Conservation (phyloP, 2,888 invertebrate species). For the Tuberolachnus salignus region DNA sequence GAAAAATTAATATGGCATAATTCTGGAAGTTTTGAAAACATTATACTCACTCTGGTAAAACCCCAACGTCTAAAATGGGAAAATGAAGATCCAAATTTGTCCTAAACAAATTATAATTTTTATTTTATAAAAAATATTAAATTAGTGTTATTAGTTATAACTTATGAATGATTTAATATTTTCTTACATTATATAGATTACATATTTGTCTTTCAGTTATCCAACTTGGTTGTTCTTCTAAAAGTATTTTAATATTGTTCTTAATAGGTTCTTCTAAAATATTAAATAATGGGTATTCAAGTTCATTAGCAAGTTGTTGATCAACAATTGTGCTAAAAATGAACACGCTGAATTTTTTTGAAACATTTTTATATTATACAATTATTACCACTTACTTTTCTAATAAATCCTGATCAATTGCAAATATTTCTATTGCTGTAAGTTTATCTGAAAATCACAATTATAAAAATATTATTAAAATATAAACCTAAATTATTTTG, state of each 20-base stretch:
- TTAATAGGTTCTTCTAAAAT: slow-evolving; percentile 42
- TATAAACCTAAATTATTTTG: background rate
- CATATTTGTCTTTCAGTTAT: slow-evolving; percentile 32
- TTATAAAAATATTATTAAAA: background rate
- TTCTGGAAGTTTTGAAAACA: slow-evolving; percentile 46
- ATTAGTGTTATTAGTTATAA: background rate
- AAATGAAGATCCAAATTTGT: slow-evolving; percentile 46
- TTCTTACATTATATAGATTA: slow-evolving; percentile 28
- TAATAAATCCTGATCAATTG: slow-evolving; percentile 24
- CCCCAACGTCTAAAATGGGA: slow-evolving; percentile 46
- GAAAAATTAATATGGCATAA: slow-evolving; percentile 24
- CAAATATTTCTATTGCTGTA: slow-evolving; percentile 26
- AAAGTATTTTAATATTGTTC: slow-evolving; percentile 30
- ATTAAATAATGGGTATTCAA: slow-evolving; percentile 20
- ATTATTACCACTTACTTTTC: background rate
- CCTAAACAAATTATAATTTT: slow-evolving; percentile 1
- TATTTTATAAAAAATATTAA: background rate
- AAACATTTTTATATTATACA: background rate
- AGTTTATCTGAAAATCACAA: slow-evolving; percentile 5
- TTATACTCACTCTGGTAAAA: slow-evolving; percentile 33
- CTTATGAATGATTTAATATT: background rate
- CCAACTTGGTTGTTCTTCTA: slow-evolving; percentile 24
- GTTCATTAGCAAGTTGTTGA: background rate
- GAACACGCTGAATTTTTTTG: background rate
- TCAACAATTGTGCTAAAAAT: slow-evolving; percentile 9